Conservation (phyloP, 2,797 vertebrate genomes). For the Myotis vivesi region DNA sequence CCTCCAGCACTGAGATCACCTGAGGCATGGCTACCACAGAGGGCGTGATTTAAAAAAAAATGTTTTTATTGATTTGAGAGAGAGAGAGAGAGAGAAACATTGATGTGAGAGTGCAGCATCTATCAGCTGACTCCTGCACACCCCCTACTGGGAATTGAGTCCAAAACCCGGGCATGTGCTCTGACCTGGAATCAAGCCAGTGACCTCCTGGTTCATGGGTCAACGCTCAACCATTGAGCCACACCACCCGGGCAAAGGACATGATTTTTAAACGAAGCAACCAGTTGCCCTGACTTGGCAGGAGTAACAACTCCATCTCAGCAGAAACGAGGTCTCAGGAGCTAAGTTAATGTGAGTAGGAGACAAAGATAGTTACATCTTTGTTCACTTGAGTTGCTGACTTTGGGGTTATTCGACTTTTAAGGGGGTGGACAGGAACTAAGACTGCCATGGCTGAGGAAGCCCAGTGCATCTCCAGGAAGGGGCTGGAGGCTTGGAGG, state of each 20-base stretch:
- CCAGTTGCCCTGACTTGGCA: neutral
- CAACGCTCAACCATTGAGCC: no score
- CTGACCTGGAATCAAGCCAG: no score
- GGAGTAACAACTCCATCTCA: neutral
- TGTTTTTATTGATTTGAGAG: no score
- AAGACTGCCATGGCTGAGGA: neutral
- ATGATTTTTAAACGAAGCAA: neutral
- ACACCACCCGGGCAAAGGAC: neutral
- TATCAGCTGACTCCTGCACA: no score
- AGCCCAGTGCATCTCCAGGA: neutral
- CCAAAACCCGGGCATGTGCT: no score
- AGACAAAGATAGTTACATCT: neutral
- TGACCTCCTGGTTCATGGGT: no score
- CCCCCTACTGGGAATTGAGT: no score
- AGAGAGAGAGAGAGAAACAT: no score
- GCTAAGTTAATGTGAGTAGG: neutral
- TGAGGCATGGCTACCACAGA: neutral
- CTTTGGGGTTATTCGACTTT: neutral
- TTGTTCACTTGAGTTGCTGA: neutral
- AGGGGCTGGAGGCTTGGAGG: neutral
- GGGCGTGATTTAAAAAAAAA: neutral
- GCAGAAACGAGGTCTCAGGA: neutral
- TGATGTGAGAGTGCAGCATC: no score
- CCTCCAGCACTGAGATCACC: no score
- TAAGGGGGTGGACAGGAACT: neutral